A percentile compares a stretch with the other conserved stretches of the same genome.
These are phyloP conservation scores for Alces alces DNA, from an alignment of 2,113 vertebrate species.

Conservation along the genomic window DNA sequence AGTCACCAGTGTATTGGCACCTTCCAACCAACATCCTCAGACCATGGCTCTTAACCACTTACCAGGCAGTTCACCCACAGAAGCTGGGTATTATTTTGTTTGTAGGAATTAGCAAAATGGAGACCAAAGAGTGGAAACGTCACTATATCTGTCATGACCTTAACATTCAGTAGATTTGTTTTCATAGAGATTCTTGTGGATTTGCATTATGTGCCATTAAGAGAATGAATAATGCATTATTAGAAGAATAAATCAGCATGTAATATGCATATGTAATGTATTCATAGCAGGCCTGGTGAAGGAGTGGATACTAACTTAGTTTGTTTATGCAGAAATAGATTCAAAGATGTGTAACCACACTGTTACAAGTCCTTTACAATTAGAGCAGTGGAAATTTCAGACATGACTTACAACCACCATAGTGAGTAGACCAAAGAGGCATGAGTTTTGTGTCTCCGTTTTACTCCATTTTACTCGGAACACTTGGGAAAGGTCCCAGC, in stretches of 20 bases:
- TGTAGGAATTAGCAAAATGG: neutral
- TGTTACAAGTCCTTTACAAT: neutral
- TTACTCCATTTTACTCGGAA: neutral
- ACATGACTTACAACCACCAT: neutral
- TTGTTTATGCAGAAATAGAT: slow-evolving; percentile 5
- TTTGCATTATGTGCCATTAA: slow-evolving; percentile 41
- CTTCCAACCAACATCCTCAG: neutral
- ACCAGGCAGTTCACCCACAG: neutral
- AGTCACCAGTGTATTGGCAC: neutral
- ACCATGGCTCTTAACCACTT: neutral
- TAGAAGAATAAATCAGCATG: slow-evolving; percentile 52
- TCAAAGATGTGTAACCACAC: neutral
- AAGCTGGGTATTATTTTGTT: neutral
- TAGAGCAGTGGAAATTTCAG: neutral
- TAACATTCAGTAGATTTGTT: slow-evolving; percentile 49
- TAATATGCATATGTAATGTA: slow-evolving; percentile 14
- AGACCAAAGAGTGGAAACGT: slow-evolving; percentile 18
- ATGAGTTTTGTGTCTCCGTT: accelerated
- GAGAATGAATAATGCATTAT: slow-evolving; percentile 55
- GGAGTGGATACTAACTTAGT: neutral
- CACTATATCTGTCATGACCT: slow-evolving; percentile 12
- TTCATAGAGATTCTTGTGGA: slow-evolving; percentile 8
- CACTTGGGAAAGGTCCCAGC: neutral
- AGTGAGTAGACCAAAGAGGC: neutral
- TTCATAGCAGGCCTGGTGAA: neutral